A percentile compares a stretch with the other conserved stretches of the same genome.
Conservation (phyloP, 1,140 invertebrate species). For the Scaptodrosophila lebanonensis region DNA sequence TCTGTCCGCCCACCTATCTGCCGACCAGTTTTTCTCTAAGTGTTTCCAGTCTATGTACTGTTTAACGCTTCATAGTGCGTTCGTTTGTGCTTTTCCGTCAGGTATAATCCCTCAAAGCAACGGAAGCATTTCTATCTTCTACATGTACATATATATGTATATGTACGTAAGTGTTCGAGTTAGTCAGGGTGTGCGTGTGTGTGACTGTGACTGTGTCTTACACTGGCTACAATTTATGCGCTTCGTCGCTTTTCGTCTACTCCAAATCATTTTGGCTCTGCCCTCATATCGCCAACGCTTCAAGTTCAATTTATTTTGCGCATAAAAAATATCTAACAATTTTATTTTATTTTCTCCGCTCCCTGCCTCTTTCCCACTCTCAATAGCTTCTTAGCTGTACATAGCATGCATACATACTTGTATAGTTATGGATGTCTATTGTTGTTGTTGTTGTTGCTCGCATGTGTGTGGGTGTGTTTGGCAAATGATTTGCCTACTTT, state of each 20-base stretch:
- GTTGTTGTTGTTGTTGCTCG: slow-evolving; percentile 24
- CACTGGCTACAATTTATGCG: slow-evolving; percentile 64
- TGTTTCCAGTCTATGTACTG: too few species aligned
- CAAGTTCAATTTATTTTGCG: slow-evolving; percentile 67
- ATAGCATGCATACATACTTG: background rate
- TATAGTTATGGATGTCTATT: too few species aligned
- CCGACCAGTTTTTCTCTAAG: too few species aligned
- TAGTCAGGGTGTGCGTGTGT: slow-evolving; percentile 13
- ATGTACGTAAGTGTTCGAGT: slow-evolving; percentile 19
- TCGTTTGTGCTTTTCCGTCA: slow-evolving; percentile 24
- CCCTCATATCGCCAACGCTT: slow-evolving; percentile 8
- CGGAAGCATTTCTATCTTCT: slow-evolving; percentile 43
- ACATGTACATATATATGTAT: slow-evolving; percentile 10
- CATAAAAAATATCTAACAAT: slow-evolving; percentile 67
- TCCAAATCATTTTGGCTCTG: slow-evolving; percentile 58
- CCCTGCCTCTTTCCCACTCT: too few species aligned
- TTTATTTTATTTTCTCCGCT: slow-evolving; percentile 29
- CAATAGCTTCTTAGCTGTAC: too few species aligned
- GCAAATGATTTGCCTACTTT: background rate
- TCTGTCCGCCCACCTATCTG: too few species aligned
- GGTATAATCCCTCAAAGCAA: slow-evolving; percentile 73
- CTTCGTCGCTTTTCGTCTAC: slow-evolving; percentile 70
- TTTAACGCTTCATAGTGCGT: too few species aligned
- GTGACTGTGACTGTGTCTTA: slow-evolving; percentile 22
- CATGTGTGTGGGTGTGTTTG: too few species aligned